Conservation (phyloP, 2,888 invertebrate species). For the Macrosoma leucophasiata region DNA sequence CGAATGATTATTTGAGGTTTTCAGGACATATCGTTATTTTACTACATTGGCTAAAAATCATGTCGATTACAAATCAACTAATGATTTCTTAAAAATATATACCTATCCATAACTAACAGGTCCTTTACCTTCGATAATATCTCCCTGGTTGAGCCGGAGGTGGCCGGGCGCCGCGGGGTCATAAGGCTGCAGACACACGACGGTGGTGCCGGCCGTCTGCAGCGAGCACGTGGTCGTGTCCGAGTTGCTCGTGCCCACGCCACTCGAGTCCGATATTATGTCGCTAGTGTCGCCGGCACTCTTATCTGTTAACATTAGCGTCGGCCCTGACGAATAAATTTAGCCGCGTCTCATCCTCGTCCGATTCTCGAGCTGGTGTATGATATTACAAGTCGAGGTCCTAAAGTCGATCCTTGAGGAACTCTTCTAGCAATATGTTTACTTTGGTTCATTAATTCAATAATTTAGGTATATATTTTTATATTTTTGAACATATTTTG, state of each 20-base stretch:
- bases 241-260: constrained; percentile 92
- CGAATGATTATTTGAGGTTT: no score
- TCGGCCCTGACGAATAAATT: constrained; percentile 34
- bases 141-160: constrained; percentile 89
- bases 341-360: constrained; percentile 16
- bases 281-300: constrained; percentile 93
- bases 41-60: no score
- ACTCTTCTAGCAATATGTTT: no score
- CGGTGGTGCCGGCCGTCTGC: constrained; percentile 84
- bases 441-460: no score
- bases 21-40: no score
- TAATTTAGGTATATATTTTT: no score
- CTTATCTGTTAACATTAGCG: constrained; percentile 84
- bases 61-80: no score
- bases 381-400: no score
- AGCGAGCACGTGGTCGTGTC: constrained; percentile 87
- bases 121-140: constrained; percentile 88
- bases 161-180: constrained; percentile 81
- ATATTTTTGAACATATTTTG: no score
- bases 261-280: constrained; percentile 94
- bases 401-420: no score
- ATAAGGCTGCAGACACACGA: constrained; percentile 90
- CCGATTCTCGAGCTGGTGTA: no score
- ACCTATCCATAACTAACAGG: constrained; percentile 2
- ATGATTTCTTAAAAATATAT: no score